Evolutionary conservation across 2,888 invertebrate genomes (phyloP).

Genomic region (Ormyrus labotus): DNA sequence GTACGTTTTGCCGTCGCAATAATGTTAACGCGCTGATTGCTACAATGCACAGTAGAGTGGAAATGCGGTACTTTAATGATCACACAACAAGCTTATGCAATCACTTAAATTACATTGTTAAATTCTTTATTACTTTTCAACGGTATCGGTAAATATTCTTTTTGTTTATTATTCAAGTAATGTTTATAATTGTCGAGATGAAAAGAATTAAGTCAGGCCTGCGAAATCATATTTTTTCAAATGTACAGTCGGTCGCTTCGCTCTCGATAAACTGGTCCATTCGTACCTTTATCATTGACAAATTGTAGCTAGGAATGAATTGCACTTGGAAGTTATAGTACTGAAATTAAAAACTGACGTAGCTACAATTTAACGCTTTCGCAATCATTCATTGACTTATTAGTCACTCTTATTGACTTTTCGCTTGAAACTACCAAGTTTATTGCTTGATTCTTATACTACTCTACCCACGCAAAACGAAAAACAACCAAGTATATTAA

Average conservation of each 20-base stretch:
- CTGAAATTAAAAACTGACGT: no score
- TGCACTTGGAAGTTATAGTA: no score
- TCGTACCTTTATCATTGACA: no score
- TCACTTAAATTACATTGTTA: constrained; percentile 57
- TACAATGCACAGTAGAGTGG: constrained; percentile 61
- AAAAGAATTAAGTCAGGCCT: constrained; percentile 37
- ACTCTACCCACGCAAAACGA: not conserved
- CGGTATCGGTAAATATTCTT: constrained; percentile 57
- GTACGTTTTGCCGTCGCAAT: constrained; percentile 16
- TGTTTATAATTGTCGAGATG: constrained; percentile 24
- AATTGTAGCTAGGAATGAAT: no score
- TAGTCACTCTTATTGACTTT: constrained; percentile 2
- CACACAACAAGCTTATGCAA: constrained; percentile 62
- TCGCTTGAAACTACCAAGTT: not conserved
- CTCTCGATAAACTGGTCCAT: no score
- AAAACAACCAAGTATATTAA: no score
- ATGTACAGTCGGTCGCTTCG: not conserved
- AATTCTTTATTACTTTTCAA: constrained; percentile 60
- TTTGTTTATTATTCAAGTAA: constrained; percentile 22
- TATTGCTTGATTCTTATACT: constrained; percentile 4
- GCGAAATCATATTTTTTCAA: constrained; percentile 24
- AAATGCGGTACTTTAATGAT: constrained; percentile 59
- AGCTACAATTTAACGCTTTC: no score
- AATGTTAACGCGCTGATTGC: constrained; percentile 49
- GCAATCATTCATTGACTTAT: no score